Evolutionary conservation across 2,797 vertebrate species (phyloP), one percentile per base, ranked within the genome.

Genomic region (Arnoldichthys spilopterus): DNA sequence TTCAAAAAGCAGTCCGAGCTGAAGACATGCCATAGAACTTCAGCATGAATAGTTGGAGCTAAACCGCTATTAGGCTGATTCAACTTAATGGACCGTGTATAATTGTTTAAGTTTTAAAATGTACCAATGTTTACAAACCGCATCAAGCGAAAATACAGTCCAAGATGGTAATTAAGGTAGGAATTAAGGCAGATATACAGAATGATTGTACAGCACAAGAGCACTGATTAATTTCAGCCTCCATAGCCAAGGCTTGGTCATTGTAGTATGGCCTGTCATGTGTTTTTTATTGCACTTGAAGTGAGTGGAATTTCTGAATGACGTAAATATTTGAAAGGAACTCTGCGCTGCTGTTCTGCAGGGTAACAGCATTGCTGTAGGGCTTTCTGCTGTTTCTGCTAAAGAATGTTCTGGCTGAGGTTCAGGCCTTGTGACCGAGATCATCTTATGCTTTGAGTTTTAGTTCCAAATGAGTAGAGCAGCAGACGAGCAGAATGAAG

Each of bases 361-460:
- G 54, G 24, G 63, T 22, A 43, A 64, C 26, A 0, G 61, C 6
- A 16, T 56, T 30, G 16, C 49, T 66, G 32, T 56, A 22, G 9
- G 59, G 37, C 7, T 30, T 64, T 72, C 69, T 58, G 59, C 45
- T 30, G 68, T 32, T 78, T 59, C 67, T 22, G 8, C 3, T 20
- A 34, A 59, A 76, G 78, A 75, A 81, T 74, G 66, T 79, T 45
- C 74, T 80, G 58, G 76, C 53, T 54, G 63, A 32, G 22, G 24
- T 63, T 66, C 76, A 24, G 4, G 45, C 63, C 75, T 79, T 83
- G 74, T 80, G 76, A 82, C 76, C 76, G 62, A 82, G 64, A 73
- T 85, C 76, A 79, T 72, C 59, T 34, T 26, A 56, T 86, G 82
- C 80, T 87, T 82, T 82, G 86, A 85, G 83, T 85, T 80, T 87